Conservation (phyloP, 2,113 vertebrate species). For the Sorex araneus region DNA sequence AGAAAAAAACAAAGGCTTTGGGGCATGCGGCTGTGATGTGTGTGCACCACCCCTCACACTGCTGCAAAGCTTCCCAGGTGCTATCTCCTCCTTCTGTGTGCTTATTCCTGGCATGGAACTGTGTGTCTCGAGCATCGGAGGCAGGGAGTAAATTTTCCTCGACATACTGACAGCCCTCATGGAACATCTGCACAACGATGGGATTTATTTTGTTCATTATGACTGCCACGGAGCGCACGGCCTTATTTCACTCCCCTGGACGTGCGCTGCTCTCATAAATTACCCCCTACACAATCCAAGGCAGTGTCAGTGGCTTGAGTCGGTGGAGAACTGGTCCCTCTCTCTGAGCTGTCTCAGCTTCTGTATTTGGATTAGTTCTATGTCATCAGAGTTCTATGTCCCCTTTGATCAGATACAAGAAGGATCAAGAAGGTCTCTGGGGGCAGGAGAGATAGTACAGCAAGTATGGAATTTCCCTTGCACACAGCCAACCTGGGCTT, state of each 20-base stretch:
- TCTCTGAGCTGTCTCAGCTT: constrained; percentile 76
- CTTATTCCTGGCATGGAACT: constrained; percentile 76
- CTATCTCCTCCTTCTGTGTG: not conserved
- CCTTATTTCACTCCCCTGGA: constrained; percentile 86
- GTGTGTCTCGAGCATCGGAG: constrained; percentile 68
- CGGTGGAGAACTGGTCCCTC: constrained; percentile 78
- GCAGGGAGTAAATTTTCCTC: constrained; percentile 81
- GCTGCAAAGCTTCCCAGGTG: not conserved
- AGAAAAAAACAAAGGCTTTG: not conserved
- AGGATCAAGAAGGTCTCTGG: constrained; percentile 74
- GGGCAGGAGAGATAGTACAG: no score
- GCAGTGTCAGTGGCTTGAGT: constrained; percentile 69
- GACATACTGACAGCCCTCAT: constrained; percentile 69
- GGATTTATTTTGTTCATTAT: constrained; percentile 87
- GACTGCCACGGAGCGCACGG: constrained; percentile 69
- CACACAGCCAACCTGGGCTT: no score
- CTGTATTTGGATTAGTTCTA: constrained; percentile 81
- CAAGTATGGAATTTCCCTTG: no score
- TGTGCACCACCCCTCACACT: rapidly evolving
- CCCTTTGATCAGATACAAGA: constrained; percentile 75
- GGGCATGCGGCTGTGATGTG: not conserved
- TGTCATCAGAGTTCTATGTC: constrained; percentile 83
- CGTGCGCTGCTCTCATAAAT: constrained; percentile 86
- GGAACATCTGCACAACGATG: constrained; percentile 84
- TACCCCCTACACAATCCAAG: constrained; percentile 72